phyloP scores from a whole-genome alignment of 2,797 vertebrate species.

The Scolopax rusticola region DNA sequence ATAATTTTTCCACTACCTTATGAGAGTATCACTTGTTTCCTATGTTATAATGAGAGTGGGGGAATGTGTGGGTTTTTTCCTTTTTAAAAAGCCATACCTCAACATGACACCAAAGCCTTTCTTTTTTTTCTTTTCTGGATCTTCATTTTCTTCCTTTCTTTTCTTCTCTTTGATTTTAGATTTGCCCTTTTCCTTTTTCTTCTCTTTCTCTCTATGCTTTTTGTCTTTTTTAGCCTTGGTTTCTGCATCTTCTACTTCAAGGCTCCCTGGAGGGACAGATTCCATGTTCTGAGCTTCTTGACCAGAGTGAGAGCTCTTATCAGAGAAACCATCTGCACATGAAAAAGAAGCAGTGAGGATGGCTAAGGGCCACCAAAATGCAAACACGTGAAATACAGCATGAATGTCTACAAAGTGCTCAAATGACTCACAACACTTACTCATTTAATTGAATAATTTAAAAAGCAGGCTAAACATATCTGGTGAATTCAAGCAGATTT shows the following conservation, averaged over 20 bases:
- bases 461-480: conserved; percentile 29
- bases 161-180: conserved; percentile 88
- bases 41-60: neutral
- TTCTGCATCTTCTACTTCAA: conserved; percentile 81
- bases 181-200: conserved; percentile 88
- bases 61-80: neutral
- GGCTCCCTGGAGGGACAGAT: conserved; percentile 80
- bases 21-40: neutral
- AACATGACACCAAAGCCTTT: conserved; percentile 91
- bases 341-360: conserved; percentile 51
- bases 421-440: neutral
- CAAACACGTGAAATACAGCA: conserved; percentile 31
- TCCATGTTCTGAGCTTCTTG: conserved; percentile 88
- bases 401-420: neutral
- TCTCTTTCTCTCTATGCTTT: conserved; percentile 90
- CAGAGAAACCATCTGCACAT: conserved; percentile 88
- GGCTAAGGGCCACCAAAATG: neutral
- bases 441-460: conserved; percentile 1
- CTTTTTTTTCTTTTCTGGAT: conserved; percentile 91
- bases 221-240: conserved; percentile 89
- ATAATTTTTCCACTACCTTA: conserved; percentile 41
- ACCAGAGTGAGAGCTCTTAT: conserved; percentile 89
- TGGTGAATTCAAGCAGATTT: conserved; percentile 12
- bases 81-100: conserved; percentile 80
- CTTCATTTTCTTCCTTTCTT: conserved; percentile 84